Percentiles rank a stretch among this genome's conserved stretches.
Conservation (phyloP, 2,888 invertebrate genomes). For the Teleogryllus oceanicus region DNA sequence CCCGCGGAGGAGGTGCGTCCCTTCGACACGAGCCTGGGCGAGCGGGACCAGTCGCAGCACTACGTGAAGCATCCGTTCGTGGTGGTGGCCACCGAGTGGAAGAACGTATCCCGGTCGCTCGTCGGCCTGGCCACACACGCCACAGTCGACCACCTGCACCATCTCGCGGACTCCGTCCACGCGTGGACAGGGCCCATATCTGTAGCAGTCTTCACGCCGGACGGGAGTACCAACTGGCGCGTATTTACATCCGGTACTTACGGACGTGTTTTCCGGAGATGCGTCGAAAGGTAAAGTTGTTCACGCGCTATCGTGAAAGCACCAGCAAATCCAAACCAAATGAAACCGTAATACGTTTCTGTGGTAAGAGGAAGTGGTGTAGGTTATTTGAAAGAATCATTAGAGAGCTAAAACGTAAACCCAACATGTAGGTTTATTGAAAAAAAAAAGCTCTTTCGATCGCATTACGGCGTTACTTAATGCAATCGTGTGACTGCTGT, state of each 20-base stretch:
- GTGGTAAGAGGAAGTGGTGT: too few relatives aligned
- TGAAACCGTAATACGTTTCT: too few relatives aligned
- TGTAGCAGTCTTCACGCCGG: conserved; percentile 2
- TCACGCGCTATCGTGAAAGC: too few relatives aligned
- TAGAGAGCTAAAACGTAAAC: too few relatives aligned
- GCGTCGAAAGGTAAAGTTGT: not conserved
- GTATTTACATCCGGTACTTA: not conserved
- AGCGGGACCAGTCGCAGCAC: not conserved
- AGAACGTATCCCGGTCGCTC: not conserved
- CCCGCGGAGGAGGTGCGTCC: not conserved
- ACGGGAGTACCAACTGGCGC: conserved; percentile 4
- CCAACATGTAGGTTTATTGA: too few relatives aligned
- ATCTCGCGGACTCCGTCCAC: not conserved
- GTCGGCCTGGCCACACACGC: conserved; percentile 3
- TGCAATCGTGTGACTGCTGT: too few relatives aligned
- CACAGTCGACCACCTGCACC: not conserved
- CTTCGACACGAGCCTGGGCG: not conserved
- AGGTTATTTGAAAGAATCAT: too few relatives aligned
- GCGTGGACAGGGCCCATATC: conserved; percentile 20
- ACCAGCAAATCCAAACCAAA: too few relatives aligned
- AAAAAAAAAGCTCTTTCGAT: too few relatives aligned
- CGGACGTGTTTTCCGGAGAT: not conserved
- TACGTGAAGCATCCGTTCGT: not conserved
- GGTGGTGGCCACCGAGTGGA: not conserved
- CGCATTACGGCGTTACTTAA: too few relatives aligned